phyloP scores from a whole-genome alignment of 2,888 invertebrate genomes.

The Cacoxenus indagator region DNA sequence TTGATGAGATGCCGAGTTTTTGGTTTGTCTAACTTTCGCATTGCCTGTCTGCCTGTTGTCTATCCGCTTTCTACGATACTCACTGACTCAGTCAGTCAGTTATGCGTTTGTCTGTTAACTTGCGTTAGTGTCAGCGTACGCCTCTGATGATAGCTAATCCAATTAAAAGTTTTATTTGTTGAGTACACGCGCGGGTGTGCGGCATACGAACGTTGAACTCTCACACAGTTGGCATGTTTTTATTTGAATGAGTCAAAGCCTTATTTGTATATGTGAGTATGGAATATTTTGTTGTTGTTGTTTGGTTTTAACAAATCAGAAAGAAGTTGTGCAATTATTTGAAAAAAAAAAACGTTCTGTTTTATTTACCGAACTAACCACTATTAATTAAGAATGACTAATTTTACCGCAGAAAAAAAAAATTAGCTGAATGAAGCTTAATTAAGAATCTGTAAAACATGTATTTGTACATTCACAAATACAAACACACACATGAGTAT shows the following conservation, averaged over 20 bases:
- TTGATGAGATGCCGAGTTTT: neutral
- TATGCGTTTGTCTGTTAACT: conserved; percentile 53
- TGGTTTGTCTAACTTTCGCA: conserved; percentile 20
- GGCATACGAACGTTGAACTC: neutral
- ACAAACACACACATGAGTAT: neutral
- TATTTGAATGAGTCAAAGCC: conserved; percentile 6
- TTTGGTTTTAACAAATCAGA: no score
- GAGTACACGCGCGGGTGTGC: conserved; percentile 44
- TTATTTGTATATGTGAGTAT: neutral
- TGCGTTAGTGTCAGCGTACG: conserved; percentile 36
- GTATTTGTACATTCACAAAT: neutral
- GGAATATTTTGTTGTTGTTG: no score
- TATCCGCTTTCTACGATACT: neutral
- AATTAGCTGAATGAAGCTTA: conserved; percentile 32
- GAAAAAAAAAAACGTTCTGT: no score
- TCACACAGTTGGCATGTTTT: conserved; percentile 16
- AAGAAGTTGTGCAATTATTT: no score
- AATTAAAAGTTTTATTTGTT: conserved; percentile 67
- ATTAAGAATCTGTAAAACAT: conserved; percentile 42
- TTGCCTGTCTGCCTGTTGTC: conserved; percentile 9
- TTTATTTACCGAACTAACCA: neutral
- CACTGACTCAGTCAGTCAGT: neutral
- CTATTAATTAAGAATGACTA: neutral
- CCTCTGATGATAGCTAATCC: conserved; percentile 62
- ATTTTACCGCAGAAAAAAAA: neutral